phyloP scores from a whole-genome alignment of 2,888 invertebrate genomes.

The Eledona agricola region DNA sequence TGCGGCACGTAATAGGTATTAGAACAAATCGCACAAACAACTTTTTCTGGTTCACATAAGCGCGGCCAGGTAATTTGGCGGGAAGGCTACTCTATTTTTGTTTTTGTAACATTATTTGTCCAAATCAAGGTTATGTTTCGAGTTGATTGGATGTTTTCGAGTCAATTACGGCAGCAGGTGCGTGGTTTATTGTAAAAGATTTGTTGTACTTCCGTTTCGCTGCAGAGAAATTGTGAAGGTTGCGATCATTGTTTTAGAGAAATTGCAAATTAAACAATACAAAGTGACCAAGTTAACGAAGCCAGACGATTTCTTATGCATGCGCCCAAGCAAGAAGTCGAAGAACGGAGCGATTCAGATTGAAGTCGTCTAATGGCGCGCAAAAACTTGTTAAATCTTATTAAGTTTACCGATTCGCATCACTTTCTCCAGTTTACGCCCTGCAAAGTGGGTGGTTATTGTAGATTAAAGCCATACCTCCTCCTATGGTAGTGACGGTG shows the following conservation, averaged over 20 bases:
- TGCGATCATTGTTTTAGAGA: constrained; percentile 7
- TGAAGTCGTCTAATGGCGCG: constrained; percentile 2
- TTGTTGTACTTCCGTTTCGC: too few species aligned
- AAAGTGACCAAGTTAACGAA: constrained; percentile 9
- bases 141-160: too few species aligned
- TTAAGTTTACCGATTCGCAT: constrained; percentile 13
- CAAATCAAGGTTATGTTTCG: too few species aligned
- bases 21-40: too few species aligned
- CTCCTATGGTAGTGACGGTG: constrained; percentile 56
- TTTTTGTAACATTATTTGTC: too few species aligned
- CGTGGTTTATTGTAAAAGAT: too few species aligned
- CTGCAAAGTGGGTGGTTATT: constrained; percentile 16
- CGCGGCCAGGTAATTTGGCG: too few species aligned
- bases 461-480: constrained; percentile 49
- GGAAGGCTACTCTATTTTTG: too few species aligned
- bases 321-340: constrained; percentile 22
- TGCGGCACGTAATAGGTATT: too few species aligned
- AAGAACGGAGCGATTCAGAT: constrained; percentile 13
- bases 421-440: constrained; percentile 28
- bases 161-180: too few species aligned
- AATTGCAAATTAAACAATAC: constrained; percentile 17
- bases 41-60: too few species aligned
- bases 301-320: constrained; percentile 18
- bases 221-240: not conserved
- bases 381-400: constrained; percentile 10